Conservation (phyloP, 1,140 invertebrate genomes). For the Cecropterus lyciades region DNA sequence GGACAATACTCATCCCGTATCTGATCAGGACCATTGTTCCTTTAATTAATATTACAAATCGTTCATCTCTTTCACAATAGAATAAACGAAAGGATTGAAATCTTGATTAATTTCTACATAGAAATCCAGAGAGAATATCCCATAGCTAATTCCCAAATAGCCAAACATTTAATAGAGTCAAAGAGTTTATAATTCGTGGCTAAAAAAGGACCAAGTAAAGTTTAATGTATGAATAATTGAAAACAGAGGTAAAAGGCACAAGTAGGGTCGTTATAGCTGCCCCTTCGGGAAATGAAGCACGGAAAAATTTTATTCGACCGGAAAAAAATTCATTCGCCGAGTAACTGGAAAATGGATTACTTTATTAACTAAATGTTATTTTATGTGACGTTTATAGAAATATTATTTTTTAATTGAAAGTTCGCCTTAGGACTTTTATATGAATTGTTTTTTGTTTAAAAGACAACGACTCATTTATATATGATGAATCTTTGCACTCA, state of each 20-base stretch:
- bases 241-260: constrained; percentile 66
- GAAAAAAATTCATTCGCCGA: constrained; percentile 54
- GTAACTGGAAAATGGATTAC: constrained; percentile 34
- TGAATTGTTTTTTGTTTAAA: too few relatives aligned
- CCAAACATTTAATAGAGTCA: constrained; percentile 48
- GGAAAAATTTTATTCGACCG: constrained; percentile 61
- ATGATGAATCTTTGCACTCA: too few relatives aligned
- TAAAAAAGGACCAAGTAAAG: constrained; percentile 53
- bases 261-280: constrained; percentile 67
- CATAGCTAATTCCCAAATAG: constrained; percentile 31
- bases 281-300: constrained; percentile 66
- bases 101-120: constrained; percentile 27
- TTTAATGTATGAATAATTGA: constrained; percentile 76
- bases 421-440: not conserved
- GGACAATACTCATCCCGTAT: constrained; percentile 58
- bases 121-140: constrained; percentile 21
- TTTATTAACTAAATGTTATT: constrained; percentile 37
- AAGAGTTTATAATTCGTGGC: constrained; percentile 50
- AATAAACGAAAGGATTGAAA: constrained; percentile 29
- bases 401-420: not conserved
- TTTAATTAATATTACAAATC: constrained; percentile 63
- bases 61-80: constrained; percentile 41
- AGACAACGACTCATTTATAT: too few relatives aligned
- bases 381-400: not conserved
- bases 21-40: constrained; percentile 55